These are phyloP conservation scores for Drosophila paracracens DNA, from an alignment of 2,888 invertebrate genomes.

Conservation along the genomic window DNA sequence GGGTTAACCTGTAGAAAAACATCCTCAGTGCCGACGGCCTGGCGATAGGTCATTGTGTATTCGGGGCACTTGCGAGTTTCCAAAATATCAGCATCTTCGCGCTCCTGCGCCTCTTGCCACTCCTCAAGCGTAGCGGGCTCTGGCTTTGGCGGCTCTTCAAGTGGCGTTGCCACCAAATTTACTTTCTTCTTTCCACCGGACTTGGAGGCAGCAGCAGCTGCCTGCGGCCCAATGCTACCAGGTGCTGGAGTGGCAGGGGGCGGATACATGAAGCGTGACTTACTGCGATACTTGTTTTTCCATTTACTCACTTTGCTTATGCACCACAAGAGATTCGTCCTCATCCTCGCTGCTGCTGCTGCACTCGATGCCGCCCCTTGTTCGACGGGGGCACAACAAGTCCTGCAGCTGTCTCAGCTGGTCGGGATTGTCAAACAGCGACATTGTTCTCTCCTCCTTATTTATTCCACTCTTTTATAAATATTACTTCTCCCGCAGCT, in stretches of 20 bases:
- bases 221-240: conserved; percentile 83
- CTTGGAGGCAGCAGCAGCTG: conserved; percentile 23
- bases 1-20: conserved; percentile 90
- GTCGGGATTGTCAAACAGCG: conserved; percentile 82
- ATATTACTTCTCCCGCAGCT: conserved; percentile 3
- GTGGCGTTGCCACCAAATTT: conserved; percentile 63
- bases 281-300: neutral
- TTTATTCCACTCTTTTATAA: conserved; percentile 5
- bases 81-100: conserved; percentile 86
- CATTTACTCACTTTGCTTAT: conserved; percentile 69
- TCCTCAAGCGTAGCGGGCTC: conserved; percentile 75
- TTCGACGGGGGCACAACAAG: conserved; percentile 75
- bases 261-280: neutral
- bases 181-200: conserved; percentile 33
- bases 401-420: conserved; percentile 76
- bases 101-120: conserved; percentile 85
- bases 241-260: conserved; percentile 82
- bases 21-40: conserved; percentile 93
- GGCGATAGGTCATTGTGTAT: conserved; percentile 93
- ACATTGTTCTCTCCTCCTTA: conserved; percentile 65
- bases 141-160: conserved; percentile 45
- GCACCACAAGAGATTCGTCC: conserved; percentile 54
- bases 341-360: conserved; percentile 79
- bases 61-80: conserved; percentile 89
- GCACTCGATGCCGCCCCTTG: conserved; percentile 63